Conservation (phyloP, 2,888 invertebrate species). For the Eupithecia vulgata region DNA sequence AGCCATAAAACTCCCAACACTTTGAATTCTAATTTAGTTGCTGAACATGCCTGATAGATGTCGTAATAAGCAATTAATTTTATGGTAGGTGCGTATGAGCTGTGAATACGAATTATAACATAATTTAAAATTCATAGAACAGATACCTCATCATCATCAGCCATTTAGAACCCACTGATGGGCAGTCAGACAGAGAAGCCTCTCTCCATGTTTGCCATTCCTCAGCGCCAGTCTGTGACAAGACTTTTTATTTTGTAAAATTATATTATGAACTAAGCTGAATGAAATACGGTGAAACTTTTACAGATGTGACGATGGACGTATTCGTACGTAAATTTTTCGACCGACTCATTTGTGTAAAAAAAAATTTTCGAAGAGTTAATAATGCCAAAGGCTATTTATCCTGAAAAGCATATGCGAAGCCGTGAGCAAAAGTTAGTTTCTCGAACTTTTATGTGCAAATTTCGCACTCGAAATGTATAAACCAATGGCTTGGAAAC, state of each 20-base stretch:
- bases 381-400: background rate
- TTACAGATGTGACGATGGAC: background rate
- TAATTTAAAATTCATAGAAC: background rate
- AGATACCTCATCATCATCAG: background rate
- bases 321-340: background rate
- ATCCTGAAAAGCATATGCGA: background rate
- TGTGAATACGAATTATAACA: background rate
- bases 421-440: background rate
- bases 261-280: background rate
- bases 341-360: background rate
- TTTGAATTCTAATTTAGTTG: constrained; percentile 35
- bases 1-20: constrained; percentile 37
- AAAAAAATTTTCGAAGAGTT: background rate
- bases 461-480: constrained; percentile 1
- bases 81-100: constrained; percentile 16
- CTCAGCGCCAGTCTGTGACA: background rate
- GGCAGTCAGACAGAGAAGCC: background rate
- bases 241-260: background rate
- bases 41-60: constrained; percentile 24
- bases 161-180: background rate
- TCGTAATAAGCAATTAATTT: constrained; percentile 29
- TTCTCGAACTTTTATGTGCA: background rate
- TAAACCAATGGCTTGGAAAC: constrained; percentile 8
- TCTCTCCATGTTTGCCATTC: background rate
- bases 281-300: background rate